Conservation (phyloP, 1,140 invertebrate genomes). For the Panulirus ornatus region DNA sequence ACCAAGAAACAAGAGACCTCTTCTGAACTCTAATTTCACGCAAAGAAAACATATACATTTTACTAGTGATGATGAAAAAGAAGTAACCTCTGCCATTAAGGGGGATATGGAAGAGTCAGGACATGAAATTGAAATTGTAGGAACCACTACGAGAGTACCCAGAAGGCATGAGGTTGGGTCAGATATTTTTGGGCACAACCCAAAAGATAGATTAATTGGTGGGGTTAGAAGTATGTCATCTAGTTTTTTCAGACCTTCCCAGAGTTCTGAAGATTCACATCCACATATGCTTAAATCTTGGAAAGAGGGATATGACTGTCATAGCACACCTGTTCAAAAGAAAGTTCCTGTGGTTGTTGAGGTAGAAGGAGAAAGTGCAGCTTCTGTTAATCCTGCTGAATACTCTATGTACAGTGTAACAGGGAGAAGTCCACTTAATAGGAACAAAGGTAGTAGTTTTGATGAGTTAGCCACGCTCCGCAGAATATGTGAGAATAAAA, state of each 20-base stretch:
- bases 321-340: not conserved
- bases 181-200: not conserved
- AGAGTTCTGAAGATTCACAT: not conserved
- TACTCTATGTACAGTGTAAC: not conserved
- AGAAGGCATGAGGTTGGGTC: not conserved
- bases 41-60: constrained; percentile 22
- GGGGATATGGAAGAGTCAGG: too few species aligned
- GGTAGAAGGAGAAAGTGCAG: not conserved
- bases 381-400: not conserved
- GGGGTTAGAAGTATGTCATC: not conserved
- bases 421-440: not conserved
- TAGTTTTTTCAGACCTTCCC: not conserved
- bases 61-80: constrained; percentile 26
- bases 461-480: constrained; percentile 37
- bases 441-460: not conserved
- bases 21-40: constrained; percentile 32
- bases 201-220: not conserved
- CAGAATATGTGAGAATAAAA: constrained; percentile 39
- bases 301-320: not conserved
- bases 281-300: not conserved
- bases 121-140: constrained; percentile 30
- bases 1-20: not conserved
- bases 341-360: constrained; percentile 1
- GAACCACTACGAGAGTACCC: not conserved
- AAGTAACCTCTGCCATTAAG: not conserved